Evolutionary conservation across 2,888 invertebrate species (phyloP).

Genomic region (Exocentrus adspersus): DNA sequence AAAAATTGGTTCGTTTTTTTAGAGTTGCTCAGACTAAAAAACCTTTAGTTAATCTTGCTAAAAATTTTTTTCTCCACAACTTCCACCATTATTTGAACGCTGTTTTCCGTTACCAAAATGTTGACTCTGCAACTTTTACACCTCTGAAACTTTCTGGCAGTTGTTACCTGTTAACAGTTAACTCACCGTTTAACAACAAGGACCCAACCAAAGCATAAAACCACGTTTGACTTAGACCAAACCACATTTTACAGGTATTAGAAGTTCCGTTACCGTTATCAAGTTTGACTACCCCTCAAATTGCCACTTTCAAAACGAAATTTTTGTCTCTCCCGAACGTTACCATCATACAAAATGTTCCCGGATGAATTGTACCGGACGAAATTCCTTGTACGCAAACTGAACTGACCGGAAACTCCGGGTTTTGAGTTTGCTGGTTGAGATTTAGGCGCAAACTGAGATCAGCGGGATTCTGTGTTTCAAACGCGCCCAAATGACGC

Average conservation of each 20-base stretch:
- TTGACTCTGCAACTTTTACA: no score
- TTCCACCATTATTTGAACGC: no score
- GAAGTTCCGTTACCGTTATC: not conserved
- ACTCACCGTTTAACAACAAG: not conserved
- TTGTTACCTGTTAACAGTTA: not conserved
- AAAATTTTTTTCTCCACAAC: no score
- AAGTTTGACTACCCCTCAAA: not conserved
- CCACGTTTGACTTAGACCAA: not conserved
- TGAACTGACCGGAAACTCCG: slow-evolving; percentile 11
- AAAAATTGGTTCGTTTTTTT: no score
- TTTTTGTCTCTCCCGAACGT: not conserved
- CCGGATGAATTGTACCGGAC: no score
- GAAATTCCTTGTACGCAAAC: not conserved
- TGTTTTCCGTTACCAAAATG: no score
- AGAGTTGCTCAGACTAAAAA: no score
- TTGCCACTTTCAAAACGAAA: not conserved
- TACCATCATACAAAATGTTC: not conserved
- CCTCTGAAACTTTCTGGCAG: no score
- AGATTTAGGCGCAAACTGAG: slow-evolving; percentile 38
- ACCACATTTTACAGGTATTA: not conserved
- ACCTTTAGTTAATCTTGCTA: no score
- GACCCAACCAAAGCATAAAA: not conserved
- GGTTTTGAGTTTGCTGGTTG: slow-evolving; percentile 35
- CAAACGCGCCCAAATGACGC: slow-evolving; percentile 37
- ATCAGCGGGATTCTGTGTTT: slow-evolving; percentile 18